phyloP scores from a whole-genome alignment of 2,888 invertebrate genomes.

The Melipona beecheii region DNA sequence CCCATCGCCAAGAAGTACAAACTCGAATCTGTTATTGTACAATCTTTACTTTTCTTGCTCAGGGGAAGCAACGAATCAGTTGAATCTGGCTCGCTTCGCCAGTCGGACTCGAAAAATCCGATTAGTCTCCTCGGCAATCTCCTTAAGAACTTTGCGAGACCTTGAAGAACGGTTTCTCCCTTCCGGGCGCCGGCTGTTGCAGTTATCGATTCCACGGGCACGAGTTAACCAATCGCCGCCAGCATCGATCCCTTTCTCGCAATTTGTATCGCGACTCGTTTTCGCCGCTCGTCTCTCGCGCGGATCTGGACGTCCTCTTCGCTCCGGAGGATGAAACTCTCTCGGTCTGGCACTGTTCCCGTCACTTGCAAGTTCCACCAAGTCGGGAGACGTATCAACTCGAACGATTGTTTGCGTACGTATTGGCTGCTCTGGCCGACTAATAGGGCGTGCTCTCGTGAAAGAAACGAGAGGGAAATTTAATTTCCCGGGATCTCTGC shows the following conservation, averaged over 20 bases:
- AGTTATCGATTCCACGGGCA: conserved; percentile 3
- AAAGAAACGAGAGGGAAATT: conserved; percentile 20
- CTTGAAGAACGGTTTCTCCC: neutral
- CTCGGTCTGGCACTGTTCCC: conserved; percentile 32
- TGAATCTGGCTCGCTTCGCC: conserved; percentile 22
- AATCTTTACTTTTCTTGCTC: neutral
- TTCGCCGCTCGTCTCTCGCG: conserved; percentile 2
- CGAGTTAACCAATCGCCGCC: conserved; percentile 47
- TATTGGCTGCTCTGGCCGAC: conserved; percentile 25
- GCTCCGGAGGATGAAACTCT: conserved; percentile 15
- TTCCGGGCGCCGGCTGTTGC: neutral
- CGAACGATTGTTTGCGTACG: conserved; percentile 58
- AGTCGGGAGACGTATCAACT: conserved; percentile 26
- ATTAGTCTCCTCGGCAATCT: conserved; percentile 46
- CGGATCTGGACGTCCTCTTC: conserved; percentile 20
- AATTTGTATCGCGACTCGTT: conserved; percentile 57
- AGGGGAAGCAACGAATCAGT: neutral
- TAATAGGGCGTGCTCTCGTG: conserved; percentile 35
- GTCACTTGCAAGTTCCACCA: conserved; percentile 40
- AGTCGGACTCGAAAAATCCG: conserved; percentile 43
- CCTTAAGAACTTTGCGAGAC: conserved; percentile 31
- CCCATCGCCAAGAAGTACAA: neutral
- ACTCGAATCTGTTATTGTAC: neutral
- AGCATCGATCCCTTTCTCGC: conserved; percentile 45
- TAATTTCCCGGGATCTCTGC: neutral